Evolutionary conservation across 2,113 vertebrate genomes (phyloP).

Genomic region (Macrotus californicus): DNA sequence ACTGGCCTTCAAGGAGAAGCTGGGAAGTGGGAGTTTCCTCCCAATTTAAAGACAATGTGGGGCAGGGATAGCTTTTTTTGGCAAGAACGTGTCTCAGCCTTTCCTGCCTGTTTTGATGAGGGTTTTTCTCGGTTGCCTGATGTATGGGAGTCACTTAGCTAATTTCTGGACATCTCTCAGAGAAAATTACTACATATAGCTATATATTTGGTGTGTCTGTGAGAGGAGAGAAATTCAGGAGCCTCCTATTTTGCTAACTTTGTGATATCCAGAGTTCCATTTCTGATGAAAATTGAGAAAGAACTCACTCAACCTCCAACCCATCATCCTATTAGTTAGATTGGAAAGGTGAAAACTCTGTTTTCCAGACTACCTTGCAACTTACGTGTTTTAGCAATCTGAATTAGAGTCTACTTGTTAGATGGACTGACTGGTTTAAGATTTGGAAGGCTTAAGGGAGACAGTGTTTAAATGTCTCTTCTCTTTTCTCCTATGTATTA

Average conservation of each 20-base stretch:
- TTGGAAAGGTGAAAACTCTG: background rate
- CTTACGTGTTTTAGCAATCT: background rate
- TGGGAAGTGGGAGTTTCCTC: background rate
- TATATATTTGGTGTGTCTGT: fast-evolving
- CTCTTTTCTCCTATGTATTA: background rate
- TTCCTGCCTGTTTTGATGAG: background rate
- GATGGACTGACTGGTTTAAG: background rate
- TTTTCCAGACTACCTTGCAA: background rate
- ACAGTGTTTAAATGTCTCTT: background rate
- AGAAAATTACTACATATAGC: background rate
- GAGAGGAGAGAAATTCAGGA: background rate
- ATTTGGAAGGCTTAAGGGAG: background rate
- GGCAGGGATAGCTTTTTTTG: background rate
- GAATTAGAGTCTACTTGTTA: background rate
- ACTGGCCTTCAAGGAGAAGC: background rate
- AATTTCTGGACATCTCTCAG: background rate
- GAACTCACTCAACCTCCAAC: background rate
- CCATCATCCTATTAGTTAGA: background rate
- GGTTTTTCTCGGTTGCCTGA: background rate
- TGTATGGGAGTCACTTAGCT: background rate
- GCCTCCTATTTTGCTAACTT: background rate
- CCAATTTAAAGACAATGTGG: background rate
- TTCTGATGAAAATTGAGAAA: background rate
- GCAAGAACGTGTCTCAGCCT: background rate
- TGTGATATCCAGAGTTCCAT: background rate